Evolutionary conservation across 2,797 vertebrate genomes (phyloP), one percentile per base, ranked within the genome.

Genomic region (Alcedo atthis): DNA sequence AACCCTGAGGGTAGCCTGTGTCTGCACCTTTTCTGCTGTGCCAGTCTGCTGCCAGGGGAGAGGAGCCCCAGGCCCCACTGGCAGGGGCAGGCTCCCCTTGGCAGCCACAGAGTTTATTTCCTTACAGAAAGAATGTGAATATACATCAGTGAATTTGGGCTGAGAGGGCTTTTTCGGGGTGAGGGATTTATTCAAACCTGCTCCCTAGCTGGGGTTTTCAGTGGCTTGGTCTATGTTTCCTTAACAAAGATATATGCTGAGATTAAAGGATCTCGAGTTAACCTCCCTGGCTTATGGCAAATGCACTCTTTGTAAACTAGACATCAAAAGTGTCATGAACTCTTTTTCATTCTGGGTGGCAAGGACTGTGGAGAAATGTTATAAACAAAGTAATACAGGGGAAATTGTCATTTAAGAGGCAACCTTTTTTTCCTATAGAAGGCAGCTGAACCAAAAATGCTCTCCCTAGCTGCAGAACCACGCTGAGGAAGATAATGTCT

Each of bases 261-360:
- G 92, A 95, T 96, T 93, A 96, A 95, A 89, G 76, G 94, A 94
- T 92, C 66, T 94, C 49, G 69, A 85, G 81, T 88, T 95, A 95
- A 93, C 93, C 86, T 94, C 76, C 55, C 19, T 0, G 2, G 79
- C 37, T 96, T 96, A 91, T 91, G 94, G 93, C 64, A 93, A 95
- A 94, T 80, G 80, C 64, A 11, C n/a, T 94, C 92, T 92, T 85
- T 93, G 76, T 93, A 95, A 96, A 95, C 87, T 87, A 87, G 92
- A 94, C 86, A 94, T 94, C 73, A 95, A 59, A 95, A 94, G 91
- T 94, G 88, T 93, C 84, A 67, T 93, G 93, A 95, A 94, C 93
- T 94, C 54, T 96, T 71, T 91, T 82, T 96, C 93, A 76, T 30
- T 93, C 90, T 94, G 95, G 92, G 94, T 94, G 90, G 94, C 45